These are phyloP conservation scores for Strigamia maritima DNA, from an alignment of 2,888 invertebrate genomes.

Conservation along the genomic window DNA sequence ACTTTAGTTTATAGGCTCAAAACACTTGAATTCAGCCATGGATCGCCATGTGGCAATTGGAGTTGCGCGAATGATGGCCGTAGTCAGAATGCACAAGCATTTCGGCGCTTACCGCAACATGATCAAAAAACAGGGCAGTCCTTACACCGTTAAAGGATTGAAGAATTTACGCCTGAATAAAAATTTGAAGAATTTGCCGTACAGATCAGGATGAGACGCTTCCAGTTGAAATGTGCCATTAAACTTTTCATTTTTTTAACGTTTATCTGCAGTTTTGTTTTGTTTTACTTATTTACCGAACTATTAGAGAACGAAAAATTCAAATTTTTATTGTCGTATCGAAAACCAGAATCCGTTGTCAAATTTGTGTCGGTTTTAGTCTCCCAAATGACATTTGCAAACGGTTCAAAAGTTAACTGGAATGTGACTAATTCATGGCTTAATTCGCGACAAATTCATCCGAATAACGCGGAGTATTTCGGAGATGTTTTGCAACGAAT, in stretches of 20 bases:
- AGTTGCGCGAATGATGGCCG: not conserved
- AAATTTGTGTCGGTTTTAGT: not conserved
- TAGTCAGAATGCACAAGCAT: not conserved
- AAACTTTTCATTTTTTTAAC: not conserved
- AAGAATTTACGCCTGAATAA: not conserved
- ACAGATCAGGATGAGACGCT: not conserved
- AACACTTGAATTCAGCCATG: not conserved
- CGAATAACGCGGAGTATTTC: conserved; percentile 46
- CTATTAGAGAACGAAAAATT: not conserved
- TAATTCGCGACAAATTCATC: conserved; percentile 47
- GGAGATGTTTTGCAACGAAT: conserved; percentile 50
- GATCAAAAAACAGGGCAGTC: not conserved
- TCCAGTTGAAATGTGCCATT: not conserved
- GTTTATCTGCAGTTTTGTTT: not conserved
- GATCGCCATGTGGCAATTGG: not conserved
- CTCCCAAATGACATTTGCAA: not conserved
- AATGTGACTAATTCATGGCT: conserved; percentile 47
- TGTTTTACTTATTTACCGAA: not conserved
- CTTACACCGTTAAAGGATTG: not conserved
- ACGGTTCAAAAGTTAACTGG: conserved; percentile 49
- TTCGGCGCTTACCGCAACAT: not conserved
- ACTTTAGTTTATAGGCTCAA: not conserved
- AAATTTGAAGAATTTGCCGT: not conserved
- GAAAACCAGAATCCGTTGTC: not conserved
- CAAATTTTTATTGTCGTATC: not conserved